phyloP scores from a whole-genome alignment of 2,113 vertebrate species.

The Cromileptes altivelis region DNA sequence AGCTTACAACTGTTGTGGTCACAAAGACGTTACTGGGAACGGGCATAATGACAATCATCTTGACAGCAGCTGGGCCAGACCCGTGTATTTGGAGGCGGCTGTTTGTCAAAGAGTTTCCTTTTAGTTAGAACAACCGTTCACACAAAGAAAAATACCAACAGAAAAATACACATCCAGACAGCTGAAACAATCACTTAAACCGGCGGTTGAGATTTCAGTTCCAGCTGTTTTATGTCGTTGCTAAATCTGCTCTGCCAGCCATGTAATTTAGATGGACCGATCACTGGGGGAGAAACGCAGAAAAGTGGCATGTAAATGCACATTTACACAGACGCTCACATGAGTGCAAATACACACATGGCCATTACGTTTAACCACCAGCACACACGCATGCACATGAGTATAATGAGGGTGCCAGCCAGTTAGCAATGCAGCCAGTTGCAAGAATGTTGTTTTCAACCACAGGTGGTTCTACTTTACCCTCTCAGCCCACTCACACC shows the following conservation, averaged over 20 bases:
- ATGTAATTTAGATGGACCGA: constrained; percentile 72
- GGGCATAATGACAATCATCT: constrained; percentile 24
- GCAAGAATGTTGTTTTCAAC: constrained; percentile 75
- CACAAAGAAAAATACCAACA: constrained; percentile 28
- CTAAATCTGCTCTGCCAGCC: constrained; percentile 72
- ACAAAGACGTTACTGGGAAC: constrained; percentile 42
- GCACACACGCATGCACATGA: constrained; percentile 50
- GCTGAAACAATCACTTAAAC: constrained; percentile 63
- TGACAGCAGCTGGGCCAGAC: constrained; percentile 37
- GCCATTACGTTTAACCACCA: constrained; percentile 40
- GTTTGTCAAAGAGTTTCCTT: constrained; percentile 42
- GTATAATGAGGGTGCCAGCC: constrained; percentile 57
- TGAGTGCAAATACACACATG: constrained; percentile 20
- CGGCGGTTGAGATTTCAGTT: constrained; percentile 42
- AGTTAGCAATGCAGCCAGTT: constrained; percentile 38
- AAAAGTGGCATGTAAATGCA: constrained; percentile 50
- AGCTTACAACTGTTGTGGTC: constrained; percentile 57
- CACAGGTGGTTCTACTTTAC: constrained; percentile 72
- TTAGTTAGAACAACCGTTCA: constrained; percentile 36
- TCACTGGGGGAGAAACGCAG: constrained; percentile 24
- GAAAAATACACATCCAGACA: constrained; percentile 56
- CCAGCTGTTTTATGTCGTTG: constrained; percentile 74
- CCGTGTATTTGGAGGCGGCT: constrained; percentile 42
- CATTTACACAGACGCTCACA: constrained; percentile 11
- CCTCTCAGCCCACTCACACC: not conserved